A percentile compares a stretch with the other conserved stretches of the same genome.
Conservation (phyloP, 23 tunicate species). For the Halocynthia roretzi region DNA sequence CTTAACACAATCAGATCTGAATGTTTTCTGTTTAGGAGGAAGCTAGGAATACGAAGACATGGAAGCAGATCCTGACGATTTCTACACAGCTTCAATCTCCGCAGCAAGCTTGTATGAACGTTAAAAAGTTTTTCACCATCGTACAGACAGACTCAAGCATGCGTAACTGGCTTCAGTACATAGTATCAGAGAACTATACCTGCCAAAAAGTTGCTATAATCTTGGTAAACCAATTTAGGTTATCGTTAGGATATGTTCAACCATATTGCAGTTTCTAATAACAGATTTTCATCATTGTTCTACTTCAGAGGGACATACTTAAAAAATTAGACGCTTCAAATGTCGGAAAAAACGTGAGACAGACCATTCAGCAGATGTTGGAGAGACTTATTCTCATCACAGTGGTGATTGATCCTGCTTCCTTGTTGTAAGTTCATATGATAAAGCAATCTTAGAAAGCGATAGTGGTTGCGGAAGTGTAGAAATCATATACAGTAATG, state of each 20-base stretch:
- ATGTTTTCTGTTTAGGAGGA: slow-evolving; percentile 27
- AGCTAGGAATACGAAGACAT: slow-evolving; percentile 27
- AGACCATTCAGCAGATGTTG: slow-evolving; percentile 53
- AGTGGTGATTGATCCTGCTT: slow-evolving; percentile 50
- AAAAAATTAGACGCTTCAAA: slow-evolving; percentile 70
- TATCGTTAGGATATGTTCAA: not conserved
- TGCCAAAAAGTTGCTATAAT: slow-evolving; percentile 58
- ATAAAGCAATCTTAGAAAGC: no score
- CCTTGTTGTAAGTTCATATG: slow-evolving; percentile 32
- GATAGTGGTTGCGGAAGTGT: no score
- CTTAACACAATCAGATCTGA: not conserved
- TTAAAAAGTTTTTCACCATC: slow-evolving; percentile 51
- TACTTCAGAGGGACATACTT: slow-evolving; percentile 49
- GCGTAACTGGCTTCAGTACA: slow-evolving; percentile 58
- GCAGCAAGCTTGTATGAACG: slow-evolving; percentile 39
- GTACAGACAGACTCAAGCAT: slow-evolving; percentile 40
- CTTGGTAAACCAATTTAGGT: slow-evolving; percentile 29
- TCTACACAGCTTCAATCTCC: slow-evolving; percentile 48
- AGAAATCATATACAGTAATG: no score
- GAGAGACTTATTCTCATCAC: slow-evolving; percentile 72
- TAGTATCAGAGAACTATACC: slow-evolving; percentile 49
- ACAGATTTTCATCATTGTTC: no score
- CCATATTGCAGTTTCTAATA: no score
- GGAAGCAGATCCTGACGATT: slow-evolving; percentile 39
- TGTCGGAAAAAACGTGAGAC: slow-evolving; percentile 30